These are phyloP conservation scores for Cepaea nemoralis DNA, from an alignment of 1,140 invertebrate genomes.

Conservation along the genomic window DNA sequence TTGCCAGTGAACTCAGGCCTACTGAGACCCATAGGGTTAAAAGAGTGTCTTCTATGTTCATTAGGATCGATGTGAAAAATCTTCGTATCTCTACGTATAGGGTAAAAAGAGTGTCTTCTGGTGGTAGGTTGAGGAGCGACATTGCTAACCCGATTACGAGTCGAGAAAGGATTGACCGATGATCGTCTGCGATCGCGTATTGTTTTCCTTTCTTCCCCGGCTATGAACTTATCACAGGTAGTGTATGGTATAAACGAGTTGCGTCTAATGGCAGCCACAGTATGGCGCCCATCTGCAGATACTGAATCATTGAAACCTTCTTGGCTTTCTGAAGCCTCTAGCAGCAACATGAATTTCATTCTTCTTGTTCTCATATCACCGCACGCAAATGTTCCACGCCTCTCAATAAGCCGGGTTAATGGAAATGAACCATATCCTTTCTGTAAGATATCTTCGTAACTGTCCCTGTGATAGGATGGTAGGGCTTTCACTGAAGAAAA, in stretches of 20 bases:
- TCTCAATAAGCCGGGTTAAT: constrained; percentile 27
- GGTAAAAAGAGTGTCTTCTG: constrained; percentile 33
- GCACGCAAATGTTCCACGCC: constrained; percentile 36
- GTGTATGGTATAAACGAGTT: constrained; percentile 35
- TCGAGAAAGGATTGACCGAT: constrained; percentile 28
- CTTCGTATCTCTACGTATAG: constrained; percentile 12
- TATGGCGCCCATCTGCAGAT: constrained; percentile 21
- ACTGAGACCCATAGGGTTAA: constrained; percentile 25
- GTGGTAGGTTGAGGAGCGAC: background rate
- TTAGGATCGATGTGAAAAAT: constrained; percentile 12
- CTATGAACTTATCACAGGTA: constrained; percentile 28
- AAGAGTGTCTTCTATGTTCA: constrained; percentile 31
- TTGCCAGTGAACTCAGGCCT: constrained; percentile 28
- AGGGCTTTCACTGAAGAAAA: constrained; percentile 38
- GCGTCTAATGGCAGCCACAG: constrained; percentile 16
- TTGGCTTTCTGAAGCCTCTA: constrained; percentile 36
- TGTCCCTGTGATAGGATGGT: background rate
- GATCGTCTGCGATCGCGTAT: constrained; percentile 23
- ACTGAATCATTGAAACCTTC: constrained; percentile 12
- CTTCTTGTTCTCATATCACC: constrained; percentile 39
- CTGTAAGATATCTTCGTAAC: constrained; percentile 13
- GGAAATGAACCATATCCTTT: constrained; percentile 26
- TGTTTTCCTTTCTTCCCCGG: constrained; percentile 14
- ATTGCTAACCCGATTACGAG: background rate
- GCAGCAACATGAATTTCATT: constrained; percentile 34